A percentile compares a stretch with the other conserved stretches of the same genome.
phyloP scores from a whole-genome alignment of 2,888 invertebrate species.

The Omphaloscelis lunosa region DNA sequence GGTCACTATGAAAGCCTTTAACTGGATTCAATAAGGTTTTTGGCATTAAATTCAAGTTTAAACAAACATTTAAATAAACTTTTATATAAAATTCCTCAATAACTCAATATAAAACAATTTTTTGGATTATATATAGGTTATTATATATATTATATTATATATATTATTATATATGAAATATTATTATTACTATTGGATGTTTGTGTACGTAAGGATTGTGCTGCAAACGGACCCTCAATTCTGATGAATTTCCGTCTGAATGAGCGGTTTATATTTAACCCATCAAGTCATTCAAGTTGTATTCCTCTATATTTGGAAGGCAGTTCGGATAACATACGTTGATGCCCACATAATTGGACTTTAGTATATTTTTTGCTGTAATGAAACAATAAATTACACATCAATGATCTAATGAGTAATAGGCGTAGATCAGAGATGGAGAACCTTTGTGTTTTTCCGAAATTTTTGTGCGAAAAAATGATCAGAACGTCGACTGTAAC shows the following conservation, averaged over 20 bases:
- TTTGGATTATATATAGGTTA: too few relatives aligned
- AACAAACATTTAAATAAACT: neutral
- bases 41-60: neutral
- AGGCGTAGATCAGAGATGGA: neutral
- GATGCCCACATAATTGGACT: constrained; percentile 36
- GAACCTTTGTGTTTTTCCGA: constrained; percentile 12
- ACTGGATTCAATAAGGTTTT: too few relatives aligned
- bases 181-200: too few relatives aligned
- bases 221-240: neutral
- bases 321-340: neutral
- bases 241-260: neutral
- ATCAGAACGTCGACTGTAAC: neutral
- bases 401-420: constrained; percentile 24
- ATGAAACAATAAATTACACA: constrained; percentile 40
- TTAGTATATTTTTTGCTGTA: constrained; percentile 26
- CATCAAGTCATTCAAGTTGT: constrained; percentile 14
- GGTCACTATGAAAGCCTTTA: too few relatives aligned
- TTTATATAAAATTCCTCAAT: too few relatives aligned
- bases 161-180: too few relatives aligned
- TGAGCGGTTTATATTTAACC: constrained; percentile 15
- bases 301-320: constrained; percentile 6
- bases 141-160: too few relatives aligned
- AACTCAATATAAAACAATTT: neutral
- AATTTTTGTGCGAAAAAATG: neutral
- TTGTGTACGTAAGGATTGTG: neutral